Conservation (phyloP, 2,888 invertebrate species). For the Sturmia bella region DNA sequence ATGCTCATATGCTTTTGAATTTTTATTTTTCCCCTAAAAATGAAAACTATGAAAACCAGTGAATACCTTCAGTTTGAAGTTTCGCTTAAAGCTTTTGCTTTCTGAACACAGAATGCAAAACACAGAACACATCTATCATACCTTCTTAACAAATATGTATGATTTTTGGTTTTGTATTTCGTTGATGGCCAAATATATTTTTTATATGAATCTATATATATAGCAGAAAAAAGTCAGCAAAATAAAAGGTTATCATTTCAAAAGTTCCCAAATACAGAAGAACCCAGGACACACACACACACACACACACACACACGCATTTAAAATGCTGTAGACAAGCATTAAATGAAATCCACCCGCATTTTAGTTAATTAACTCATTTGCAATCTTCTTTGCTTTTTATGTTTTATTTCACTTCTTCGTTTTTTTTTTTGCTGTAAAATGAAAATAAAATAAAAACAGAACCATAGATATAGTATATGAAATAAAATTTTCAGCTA, state of each 20-base stretch:
- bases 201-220: conserved; percentile 43
- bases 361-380: conserved; percentile 82
- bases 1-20: conserved; percentile 27
- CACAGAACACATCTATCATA: conserved; percentile 57
- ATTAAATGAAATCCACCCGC: conserved; percentile 78
- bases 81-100: conserved; percentile 9
- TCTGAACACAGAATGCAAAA: conserved; percentile 3
- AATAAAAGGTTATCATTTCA: conserved; percentile 55
- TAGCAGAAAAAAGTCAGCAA: conserved; percentile 2
- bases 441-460: conserved; percentile 35
- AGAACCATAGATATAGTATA: conserved; percentile 38
- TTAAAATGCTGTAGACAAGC: conserved; percentile 26
- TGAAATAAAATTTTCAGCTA: conserved; percentile 46
- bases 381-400: conserved; percentile 74
- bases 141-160: conserved; percentile 25
- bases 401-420: conserved; percentile 15
- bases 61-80: conserved; percentile 12
- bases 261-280: conserved; percentile 46
- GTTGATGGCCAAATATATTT: conserved; percentile 41
- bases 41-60: conserved; percentile 34
- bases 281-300: conserved; percentile 28
- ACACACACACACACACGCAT: background rate
- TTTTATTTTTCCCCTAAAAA: conserved; percentile 7
- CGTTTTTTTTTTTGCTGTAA: background rate
- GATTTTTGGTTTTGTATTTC: conserved; percentile 14